These are phyloP conservation scores for Psittacula derbiana DNA, from an alignment of 2,797 vertebrate species.

Conservation along the genomic window DNA sequence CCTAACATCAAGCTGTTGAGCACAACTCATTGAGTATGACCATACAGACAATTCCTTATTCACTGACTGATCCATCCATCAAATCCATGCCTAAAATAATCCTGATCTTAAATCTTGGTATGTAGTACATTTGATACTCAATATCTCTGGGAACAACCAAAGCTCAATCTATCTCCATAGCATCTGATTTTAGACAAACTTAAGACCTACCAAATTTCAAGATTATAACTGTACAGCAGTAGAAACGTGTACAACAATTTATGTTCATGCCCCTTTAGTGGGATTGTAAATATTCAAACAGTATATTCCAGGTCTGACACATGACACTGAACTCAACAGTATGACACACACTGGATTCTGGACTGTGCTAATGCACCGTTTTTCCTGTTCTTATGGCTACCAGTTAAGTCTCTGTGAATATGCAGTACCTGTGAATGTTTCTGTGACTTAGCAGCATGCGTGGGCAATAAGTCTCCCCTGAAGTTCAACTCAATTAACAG, in stretches of 20 bases:
- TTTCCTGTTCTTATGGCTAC: background rate
- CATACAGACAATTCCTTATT: background rate
- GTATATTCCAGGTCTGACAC: background rate
- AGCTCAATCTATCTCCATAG: background rate
- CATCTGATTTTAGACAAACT: background rate
- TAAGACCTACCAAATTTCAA: background rate
- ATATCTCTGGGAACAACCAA: background rate
- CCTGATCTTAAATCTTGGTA: background rate
- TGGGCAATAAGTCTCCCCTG: background rate
- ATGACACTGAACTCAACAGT: background rate
- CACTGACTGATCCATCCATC: background rate
- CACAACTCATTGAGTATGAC: background rate
- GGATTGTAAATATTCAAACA: background rate
- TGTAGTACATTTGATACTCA: background rate
- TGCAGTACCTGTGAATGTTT: background rate
- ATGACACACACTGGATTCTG: background rate
- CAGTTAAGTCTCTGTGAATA: background rate
- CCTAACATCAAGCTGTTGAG: background rate
- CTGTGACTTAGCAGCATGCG: background rate
- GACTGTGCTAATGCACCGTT: background rate
- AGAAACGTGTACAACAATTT: background rate
- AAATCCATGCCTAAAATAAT: background rate
- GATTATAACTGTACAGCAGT: background rate
- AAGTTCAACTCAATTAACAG: background rate
- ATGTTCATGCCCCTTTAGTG: fast-evolving